Evolutionary conservation across 2,113 vertebrate species (phyloP).

Genomic region (Hipposideros armiger): DNA sequence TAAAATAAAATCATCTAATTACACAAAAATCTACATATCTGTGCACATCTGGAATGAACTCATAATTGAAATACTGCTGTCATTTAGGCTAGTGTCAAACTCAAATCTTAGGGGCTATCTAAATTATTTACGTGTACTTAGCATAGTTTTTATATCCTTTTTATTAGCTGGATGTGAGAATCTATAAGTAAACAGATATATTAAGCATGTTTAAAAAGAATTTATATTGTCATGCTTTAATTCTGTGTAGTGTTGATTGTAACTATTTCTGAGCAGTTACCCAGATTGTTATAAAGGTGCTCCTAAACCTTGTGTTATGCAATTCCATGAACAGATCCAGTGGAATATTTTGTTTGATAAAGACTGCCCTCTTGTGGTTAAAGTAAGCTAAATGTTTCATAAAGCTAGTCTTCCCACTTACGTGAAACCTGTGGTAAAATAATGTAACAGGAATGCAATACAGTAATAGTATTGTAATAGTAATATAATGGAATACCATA

Average conservation of each 20-base stretch:
- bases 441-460: neutral
- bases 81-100: neutral
- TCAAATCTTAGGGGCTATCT: neutral
- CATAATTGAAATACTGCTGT: neutral
- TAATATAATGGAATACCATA: neutral
- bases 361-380: constrained; percentile 78
- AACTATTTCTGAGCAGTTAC: constrained; percentile 8
- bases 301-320: constrained; percentile 16
- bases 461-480: neutral
- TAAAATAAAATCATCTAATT: constrained; percentile 32
- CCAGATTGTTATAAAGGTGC: constrained; percentile 36
- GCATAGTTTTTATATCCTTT: neutral
- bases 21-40: neutral
- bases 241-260: constrained; percentile 47
- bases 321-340: neutral
- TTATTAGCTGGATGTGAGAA: constrained; percentile 5
- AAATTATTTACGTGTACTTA: neutral
- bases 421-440: neutral
- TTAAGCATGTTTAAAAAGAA: neutral
- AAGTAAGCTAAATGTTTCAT: constrained; percentile 41
- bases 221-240: neutral
- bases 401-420: constrained; percentile 18
- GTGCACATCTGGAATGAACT: neutral
- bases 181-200: neutral
- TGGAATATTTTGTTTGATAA: constrained; percentile 55